Base-by-base conservation (phyloP, 2,797 vertebrate genomes). In the Epinephelus malabaricus region DNA sequence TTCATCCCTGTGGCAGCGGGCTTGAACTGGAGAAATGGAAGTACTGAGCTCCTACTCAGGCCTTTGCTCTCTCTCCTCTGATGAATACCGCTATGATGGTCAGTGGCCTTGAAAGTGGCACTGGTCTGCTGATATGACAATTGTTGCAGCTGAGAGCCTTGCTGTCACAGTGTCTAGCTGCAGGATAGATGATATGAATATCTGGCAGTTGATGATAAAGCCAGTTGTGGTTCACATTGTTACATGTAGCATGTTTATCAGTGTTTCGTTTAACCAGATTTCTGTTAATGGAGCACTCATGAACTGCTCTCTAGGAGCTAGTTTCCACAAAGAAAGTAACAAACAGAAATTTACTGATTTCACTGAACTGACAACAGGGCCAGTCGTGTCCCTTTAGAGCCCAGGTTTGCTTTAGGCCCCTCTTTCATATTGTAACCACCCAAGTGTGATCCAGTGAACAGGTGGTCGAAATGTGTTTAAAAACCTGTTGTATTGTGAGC, bases 91-190 rank as follows among this genome's bases (percentile, higher is more conserved):
- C 43, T n/a, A 6, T 69, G 61, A 77, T 64, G 68, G 18, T 65
- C 58, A 61, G 46, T 74, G 63, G 74, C 62, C 75, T 68, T 81
- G 72, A 79, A 76, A 69, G 83, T 86, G 47, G 45, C n/a, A 21
- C 25, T 27, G 43, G 18, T 83, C 51, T 73, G 73, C 71, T 73
- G 77, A 84, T 66, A 19, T 27, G 61, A 34, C 45, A 25, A 7
- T 46, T 66, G 55, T 69, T 69, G 38, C 68, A 66, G 67, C 19
- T 1, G 27, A 81, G 43, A 50, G 49, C 10, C 30, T 73, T 3
- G 2, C 6, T 49, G 13, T 73, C 30, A 38, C n/a, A 50, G 34
- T 51, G 66, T 60, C 12, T 19, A 45, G 49, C 38, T 47, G 15
- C 7, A 21, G 51, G 78, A 50, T 54, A 14, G 15, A 69, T 60